Evolutionary conservation across 2,797 vertebrate genomes (phyloP), one percentile per base, ranked within the genome.

Genomic region (Jordanella pulchra): DNA sequence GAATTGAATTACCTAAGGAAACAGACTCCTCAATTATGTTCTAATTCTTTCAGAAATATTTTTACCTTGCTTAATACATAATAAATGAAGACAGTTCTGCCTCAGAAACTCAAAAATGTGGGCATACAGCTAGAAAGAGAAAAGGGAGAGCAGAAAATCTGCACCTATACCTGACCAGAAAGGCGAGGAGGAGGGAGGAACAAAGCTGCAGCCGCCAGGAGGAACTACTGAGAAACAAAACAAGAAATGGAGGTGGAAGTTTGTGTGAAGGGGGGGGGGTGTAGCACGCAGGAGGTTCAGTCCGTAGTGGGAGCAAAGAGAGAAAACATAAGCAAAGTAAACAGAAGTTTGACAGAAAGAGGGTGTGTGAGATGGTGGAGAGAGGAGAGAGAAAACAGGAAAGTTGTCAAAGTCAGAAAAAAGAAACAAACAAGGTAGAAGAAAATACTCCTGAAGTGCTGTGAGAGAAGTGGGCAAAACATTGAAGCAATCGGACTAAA

Each of bases 81-180:
- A 66, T 45, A 76, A 82, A 71, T 74, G 21, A 69, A 71, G 44
- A 75, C 21, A 54, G 18, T 61, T 65, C 6, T 12, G 63, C 42
- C 79, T 78, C 65, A 58, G 64, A 77, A 83, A 75, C 11, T 60
- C 69, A 68, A 63, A 85, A 81, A 87, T 70, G 66, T 82, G 72
- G 72, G 67, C 35, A 82, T 56, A 65, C 17, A 74, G 74, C 47
- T 4, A 73, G 69, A 53, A 72, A 73, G 54, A 78, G 64, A 85
- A 69, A 76, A 63, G 85, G 39, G 39, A 77, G 71, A 83, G 71
- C 64, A 88, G 72, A 89, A 81, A 89, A 84, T 80, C 71, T 84
- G 82, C 86, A 90, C 82, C 88, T 84, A 95, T 99, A 99, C 97
- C 97, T 99, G 98, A 99, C 97, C 98, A 99, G 96, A 99, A 99